Evolutionary conservation across 1,140 invertebrate genomes (phyloP).

Genomic region (Sarcophaga bullata): DNA sequence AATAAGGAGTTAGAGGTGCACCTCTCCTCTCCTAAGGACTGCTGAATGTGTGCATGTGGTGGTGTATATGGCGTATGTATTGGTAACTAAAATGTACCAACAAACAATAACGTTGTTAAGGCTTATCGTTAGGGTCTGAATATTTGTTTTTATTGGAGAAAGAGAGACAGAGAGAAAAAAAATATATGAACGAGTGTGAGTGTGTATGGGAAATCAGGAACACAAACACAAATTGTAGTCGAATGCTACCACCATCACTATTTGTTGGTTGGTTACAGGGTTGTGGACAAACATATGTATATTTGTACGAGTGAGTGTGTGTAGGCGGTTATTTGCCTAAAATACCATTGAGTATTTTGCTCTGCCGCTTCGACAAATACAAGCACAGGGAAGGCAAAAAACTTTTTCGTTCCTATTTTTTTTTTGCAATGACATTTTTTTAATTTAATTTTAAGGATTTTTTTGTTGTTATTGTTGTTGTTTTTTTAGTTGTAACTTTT

Average conservation of each 20-base stretch:
- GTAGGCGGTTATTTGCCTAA: slow-evolving; percentile 9
- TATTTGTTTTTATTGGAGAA: too few relatives aligned
- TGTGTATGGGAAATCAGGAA: background rate
- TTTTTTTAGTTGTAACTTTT: slow-evolving; percentile 9
- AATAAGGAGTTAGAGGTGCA: too few relatives aligned
- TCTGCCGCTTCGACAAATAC: background rate
- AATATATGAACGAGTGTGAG: too few relatives aligned
- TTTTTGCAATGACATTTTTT: too few relatives aligned
- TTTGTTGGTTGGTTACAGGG: background rate
- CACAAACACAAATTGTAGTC: too few relatives aligned
- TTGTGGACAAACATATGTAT: background rate
- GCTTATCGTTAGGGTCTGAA: slow-evolving; percentile 23
- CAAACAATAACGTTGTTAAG: slow-evolving; percentile 35
- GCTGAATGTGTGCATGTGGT: too few relatives aligned
- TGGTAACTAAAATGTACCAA: background rate
- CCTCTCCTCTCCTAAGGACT: too few relatives aligned
- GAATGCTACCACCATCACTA: too few relatives aligned
- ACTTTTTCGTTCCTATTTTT: background rate
- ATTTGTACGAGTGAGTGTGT: background rate
- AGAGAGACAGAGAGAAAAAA: too few relatives aligned
- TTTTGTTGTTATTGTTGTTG: background rate
- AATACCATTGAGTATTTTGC: slow-evolving; percentile 12
- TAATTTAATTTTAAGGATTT: too few relatives aligned
- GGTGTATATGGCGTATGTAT: background rate
- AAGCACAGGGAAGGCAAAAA: background rate